Evolutionary conservation across 2,888 invertebrate species (phyloP).

Genomic region (Microchrysa polita): DNA sequence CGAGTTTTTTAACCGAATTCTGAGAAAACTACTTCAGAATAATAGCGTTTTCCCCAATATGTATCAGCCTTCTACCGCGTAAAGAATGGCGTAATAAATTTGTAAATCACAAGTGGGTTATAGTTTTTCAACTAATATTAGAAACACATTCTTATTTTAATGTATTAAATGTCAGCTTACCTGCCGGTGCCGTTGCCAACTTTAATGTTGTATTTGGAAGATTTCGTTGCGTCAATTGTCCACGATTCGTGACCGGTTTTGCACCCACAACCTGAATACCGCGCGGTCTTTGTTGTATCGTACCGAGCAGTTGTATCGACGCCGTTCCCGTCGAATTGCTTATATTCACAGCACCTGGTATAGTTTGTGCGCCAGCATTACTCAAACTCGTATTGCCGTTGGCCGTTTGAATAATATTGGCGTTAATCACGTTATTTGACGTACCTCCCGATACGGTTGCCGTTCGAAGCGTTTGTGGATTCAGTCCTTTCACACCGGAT

Average conservation of each 20-base stretch:
- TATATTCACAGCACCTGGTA: conserved; percentile 46
- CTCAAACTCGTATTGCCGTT: conserved; percentile 38
- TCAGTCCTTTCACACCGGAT: conserved; percentile 71
- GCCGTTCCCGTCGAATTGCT: conserved; percentile 47
- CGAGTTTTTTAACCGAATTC: no score
- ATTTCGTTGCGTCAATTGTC: conserved; percentile 58
- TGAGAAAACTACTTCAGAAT: no score
- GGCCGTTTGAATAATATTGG: conserved; percentile 46
- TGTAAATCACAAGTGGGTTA: no score
- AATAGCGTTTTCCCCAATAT: no score
- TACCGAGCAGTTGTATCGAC: conserved; percentile 59
- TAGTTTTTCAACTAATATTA: no score
- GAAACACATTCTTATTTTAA: no score
- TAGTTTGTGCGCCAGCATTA: conserved; percentile 22
- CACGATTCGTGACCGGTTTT: conserved; percentile 60
- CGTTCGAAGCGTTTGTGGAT: conserved; percentile 63
- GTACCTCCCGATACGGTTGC: conserved; percentile 52
- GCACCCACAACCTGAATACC: conserved; percentile 63
- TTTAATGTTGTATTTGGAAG: conserved; percentile 61
- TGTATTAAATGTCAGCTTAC: no score
- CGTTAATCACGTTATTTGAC: conserved; percentile 46
- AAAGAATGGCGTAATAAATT: no score
- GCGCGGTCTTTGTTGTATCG: conserved; percentile 61
- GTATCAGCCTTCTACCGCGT: no score
- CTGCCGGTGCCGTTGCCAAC: conserved; percentile 60